phyloP scores from a whole-genome alignment of 2,888 invertebrate genomes.

The Drosophila dives region DNA sequence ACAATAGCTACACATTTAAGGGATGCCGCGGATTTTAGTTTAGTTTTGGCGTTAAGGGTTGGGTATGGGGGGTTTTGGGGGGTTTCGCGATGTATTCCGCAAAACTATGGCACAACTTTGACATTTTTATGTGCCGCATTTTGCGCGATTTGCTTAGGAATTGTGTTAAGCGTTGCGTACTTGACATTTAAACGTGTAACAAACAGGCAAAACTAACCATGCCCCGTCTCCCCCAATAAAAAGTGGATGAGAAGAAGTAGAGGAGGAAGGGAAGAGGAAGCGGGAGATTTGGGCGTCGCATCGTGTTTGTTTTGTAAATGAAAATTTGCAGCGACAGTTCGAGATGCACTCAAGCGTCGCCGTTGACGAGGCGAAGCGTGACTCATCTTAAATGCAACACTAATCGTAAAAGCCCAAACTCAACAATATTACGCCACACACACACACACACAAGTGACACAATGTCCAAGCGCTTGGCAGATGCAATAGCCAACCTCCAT shows the following conservation, averaged over 20 bases:
- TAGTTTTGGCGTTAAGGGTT: too few relatives aligned
- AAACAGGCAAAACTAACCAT: slow-evolving; percentile 61
- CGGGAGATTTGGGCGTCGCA: not conserved
- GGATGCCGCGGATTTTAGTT: not conserved
- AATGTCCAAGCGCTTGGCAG: not conserved
- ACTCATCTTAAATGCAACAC: slow-evolving; percentile 38
- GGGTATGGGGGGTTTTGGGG: too few relatives aligned
- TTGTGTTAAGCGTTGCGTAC: slow-evolving; percentile 76
- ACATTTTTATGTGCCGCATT: slow-evolving; percentile 74
- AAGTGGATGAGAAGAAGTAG: too few relatives aligned
- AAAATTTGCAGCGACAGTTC: slow-evolving; percentile 63
- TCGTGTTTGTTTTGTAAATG: slow-evolving; percentile 53
- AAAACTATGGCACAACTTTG: slow-evolving; percentile 65
- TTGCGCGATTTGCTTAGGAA: slow-evolving; percentile 78
- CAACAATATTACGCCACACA: not conserved
- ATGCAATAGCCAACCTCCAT: not conserved
- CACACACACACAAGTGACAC: not conserved
- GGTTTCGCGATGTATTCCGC: not conserved
- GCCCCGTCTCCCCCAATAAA: not conserved
- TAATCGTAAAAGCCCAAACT: slow-evolving; percentile 15
- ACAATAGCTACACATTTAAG: slow-evolving; percentile 44
- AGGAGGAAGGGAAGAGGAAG: not conserved
- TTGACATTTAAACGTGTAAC: slow-evolving; percentile 79
- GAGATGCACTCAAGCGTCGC: slow-evolving; percentile 58
- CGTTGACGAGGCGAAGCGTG: slow-evolving; percentile 28